A percentile compares a stretch with the other conserved stretches of the same genome.
Evolutionary conservation across 2,113 vertebrate species (phyloP).

Genomic region (Dissostichus mawsoni): DNA sequence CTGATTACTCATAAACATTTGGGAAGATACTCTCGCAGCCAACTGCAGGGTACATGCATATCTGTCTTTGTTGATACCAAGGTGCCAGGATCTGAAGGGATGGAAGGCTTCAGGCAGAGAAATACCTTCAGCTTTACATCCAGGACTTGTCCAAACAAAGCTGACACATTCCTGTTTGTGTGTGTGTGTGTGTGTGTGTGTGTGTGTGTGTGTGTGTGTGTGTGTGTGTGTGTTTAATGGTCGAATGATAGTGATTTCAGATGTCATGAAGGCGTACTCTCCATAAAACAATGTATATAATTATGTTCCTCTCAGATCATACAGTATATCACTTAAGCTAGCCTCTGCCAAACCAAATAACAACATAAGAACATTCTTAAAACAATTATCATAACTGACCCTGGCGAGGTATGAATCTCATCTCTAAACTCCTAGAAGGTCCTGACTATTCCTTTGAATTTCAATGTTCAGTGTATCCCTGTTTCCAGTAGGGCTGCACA

Average conservation of each 20-base stretch:
- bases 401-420: neutral
- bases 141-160: constrained; percentile 53
- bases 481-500: neutral
- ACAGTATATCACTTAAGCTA: no score
- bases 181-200: constrained; percentile 16
- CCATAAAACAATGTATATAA: no score
- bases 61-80: constrained; percentile 12
- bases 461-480: neutral
- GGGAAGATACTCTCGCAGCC: neutral
- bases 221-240: no score
- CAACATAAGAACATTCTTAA: no score
- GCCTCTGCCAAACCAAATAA: no score
- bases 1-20: neutral
- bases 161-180: constrained; percentile 31
- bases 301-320: no score
- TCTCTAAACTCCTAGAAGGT: neutral
- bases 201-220: constrained; percentile 4
- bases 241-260: neutral
- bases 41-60: neutral
- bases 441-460: neutral
- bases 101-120: constrained; percentile 10
- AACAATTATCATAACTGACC: no score
- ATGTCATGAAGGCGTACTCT: neutral
- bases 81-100: neutral
- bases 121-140: constrained; percentile 37